A percentile compares a stretch with the other conserved stretches of the same genome.
Evolutionary conservation across 2,113 vertebrate genomes (phyloP).

Genomic region (Brevimyrus niger): DNA sequence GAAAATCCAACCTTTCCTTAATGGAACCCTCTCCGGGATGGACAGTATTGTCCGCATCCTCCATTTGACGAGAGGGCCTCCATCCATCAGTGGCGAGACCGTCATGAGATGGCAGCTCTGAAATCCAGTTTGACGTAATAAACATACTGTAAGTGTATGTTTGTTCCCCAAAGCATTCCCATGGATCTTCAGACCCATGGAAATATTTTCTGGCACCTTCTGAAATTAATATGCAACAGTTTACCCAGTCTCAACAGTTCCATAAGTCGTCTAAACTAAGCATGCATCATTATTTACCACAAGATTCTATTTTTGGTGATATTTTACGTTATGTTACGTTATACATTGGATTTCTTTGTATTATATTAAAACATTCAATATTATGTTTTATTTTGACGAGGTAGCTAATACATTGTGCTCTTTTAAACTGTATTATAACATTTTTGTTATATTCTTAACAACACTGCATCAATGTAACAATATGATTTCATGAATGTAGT

Average conservation of each 20-base stretch:
- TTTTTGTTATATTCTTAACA: not conserved
- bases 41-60: not conserved
- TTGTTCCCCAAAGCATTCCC: not conserved
- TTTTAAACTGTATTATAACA: not conserved
- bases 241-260: not conserved
- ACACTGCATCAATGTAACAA: slow-evolving; percentile 7
- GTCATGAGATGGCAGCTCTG: not conserved
- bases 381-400: not conserved
- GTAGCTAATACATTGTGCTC: not conserved
- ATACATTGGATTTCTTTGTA: not conserved
- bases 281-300: not conserved
- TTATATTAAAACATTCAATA: not conserved
- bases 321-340: not conserved
- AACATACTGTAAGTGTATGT: not conserved
- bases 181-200: not conserved
- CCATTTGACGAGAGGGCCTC: not conserved
- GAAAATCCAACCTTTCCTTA: not conserved
- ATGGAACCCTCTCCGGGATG: not conserved
- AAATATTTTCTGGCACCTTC: not conserved
- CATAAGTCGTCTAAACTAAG: not conserved
- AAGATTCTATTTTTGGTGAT: not conserved
- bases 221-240: not conserved
- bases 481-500: not conserved
- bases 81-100: not conserved
- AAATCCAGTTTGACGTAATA: slow-evolving; percentile 10